These are phyloP conservation scores for Ceyx erithaca DNA, from an alignment of 2,797 vertebrate species.

Conservation along the genomic window DNA sequence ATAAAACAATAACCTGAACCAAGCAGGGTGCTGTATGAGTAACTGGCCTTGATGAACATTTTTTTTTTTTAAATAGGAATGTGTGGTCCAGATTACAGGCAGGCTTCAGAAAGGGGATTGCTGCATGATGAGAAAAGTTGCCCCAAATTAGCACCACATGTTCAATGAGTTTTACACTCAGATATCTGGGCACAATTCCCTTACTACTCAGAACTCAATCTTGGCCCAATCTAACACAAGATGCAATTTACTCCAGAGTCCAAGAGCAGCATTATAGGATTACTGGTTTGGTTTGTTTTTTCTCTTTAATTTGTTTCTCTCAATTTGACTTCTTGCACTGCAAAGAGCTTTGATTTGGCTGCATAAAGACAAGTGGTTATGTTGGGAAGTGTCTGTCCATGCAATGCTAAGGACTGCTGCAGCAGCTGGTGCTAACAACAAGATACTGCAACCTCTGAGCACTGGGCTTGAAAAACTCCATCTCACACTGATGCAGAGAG, in stretches of 20 bases:
- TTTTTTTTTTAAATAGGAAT: neutral
- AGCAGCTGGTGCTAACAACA: neutral
- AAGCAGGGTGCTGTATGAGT: neutral
- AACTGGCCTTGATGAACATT: neutral
- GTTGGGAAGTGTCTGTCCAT: neutral
- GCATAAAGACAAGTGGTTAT: neutral
- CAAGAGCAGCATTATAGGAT: neutral
- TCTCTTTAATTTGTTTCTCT: neutral
- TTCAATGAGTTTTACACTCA: neutral
- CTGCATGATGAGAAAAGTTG: neutral
- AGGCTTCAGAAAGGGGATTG: neutral
- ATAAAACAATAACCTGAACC: neutral
- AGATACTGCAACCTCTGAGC: neutral
- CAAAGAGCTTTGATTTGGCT: neutral
- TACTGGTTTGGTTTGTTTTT: neutral
- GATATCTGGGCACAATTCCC: neutral
- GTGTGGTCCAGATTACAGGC: neutral
- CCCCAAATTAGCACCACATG: rapidly evolving
- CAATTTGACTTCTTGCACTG: neutral
- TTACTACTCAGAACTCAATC: neutral
- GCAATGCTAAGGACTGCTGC: neutral
- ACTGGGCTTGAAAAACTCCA: neutral
- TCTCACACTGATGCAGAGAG: neutral
- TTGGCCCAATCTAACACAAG: neutral
- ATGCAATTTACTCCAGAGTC: neutral